These are phyloP conservation scores for Camptogramma bilineatum DNA, from an alignment of 2,888 invertebrate genomes.

Conservation along the genomic window DNA sequence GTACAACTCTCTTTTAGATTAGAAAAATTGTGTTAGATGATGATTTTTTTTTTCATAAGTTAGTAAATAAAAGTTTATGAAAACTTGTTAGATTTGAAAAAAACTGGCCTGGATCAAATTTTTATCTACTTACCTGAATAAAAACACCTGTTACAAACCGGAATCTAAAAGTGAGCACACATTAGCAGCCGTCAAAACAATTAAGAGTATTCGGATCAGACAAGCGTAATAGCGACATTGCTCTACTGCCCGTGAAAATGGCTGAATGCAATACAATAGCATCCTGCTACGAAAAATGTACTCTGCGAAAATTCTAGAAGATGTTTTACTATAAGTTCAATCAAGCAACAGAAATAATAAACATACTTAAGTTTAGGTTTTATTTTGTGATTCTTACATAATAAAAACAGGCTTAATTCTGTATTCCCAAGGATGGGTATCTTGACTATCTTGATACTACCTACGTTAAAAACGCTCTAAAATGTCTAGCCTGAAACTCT, in stretches of 20 bases:
- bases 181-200: slow-evolving; percentile 2
- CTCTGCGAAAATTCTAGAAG: too few species aligned
- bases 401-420: too few species aligned
- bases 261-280: not conserved
- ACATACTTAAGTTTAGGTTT: too few species aligned
- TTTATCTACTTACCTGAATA: not conserved
- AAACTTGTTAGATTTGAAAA: not conserved
- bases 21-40: too few species aligned
- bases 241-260: slow-evolving; percentile 3
- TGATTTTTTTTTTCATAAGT: not conserved
- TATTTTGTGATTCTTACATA: too few species aligned
- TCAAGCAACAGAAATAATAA: too few species aligned
- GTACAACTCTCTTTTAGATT: not conserved
- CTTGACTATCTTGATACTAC: too few species aligned
- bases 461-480: too few species aligned
- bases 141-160: not conserved
- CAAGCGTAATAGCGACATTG: slow-evolving; percentile 1
- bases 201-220: not conserved
- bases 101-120: not conserved
- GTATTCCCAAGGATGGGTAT: too few species aligned
- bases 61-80: too few species aligned
- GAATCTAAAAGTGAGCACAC: not conserved
- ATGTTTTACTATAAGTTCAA: too few species aligned
- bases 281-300: not conserved
- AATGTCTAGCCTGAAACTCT: too few species aligned